Conservation (phyloP, 2,797 vertebrate species). For the Acropternis orthonyx region DNA sequence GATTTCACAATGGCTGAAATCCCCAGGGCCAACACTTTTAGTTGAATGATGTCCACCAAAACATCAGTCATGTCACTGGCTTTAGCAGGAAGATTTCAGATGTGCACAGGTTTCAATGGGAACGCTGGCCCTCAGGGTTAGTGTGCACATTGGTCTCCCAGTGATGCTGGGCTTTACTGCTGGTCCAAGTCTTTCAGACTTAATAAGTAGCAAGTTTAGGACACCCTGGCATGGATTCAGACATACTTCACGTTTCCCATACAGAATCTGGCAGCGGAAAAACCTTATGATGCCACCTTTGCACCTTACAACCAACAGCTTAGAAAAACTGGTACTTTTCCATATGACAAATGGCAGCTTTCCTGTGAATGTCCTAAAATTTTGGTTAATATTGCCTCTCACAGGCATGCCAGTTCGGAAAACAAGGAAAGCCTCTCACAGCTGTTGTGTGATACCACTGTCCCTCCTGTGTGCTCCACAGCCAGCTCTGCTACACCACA, state of each 20-base stretch:
- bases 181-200: not conserved
- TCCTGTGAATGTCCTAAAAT: not conserved
- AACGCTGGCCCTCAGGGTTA: accelerated
- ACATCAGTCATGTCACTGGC: not conserved
- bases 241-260: not conserved
- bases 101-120: not conserved
- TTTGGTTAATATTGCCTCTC: not conserved
- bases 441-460: not conserved
- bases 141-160: not conserved
- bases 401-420: not conserved
- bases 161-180: not conserved
- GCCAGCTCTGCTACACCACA: not conserved
- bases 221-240: not conserved
- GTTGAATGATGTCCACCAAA: not conserved
- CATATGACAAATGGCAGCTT: not conserved
- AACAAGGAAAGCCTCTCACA: not conserved
- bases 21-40: not conserved
- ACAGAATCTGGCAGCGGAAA: not conserved
- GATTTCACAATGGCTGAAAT: not conserved
- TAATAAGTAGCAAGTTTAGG: not conserved
- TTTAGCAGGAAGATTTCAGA: not conserved
- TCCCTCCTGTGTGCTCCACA: not conserved
- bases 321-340: not conserved
- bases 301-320: not conserved
- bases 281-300: accelerated